Conservation (phyloP, 2,113 vertebrate genomes). For the Stercorarius parasiticus region DNA sequence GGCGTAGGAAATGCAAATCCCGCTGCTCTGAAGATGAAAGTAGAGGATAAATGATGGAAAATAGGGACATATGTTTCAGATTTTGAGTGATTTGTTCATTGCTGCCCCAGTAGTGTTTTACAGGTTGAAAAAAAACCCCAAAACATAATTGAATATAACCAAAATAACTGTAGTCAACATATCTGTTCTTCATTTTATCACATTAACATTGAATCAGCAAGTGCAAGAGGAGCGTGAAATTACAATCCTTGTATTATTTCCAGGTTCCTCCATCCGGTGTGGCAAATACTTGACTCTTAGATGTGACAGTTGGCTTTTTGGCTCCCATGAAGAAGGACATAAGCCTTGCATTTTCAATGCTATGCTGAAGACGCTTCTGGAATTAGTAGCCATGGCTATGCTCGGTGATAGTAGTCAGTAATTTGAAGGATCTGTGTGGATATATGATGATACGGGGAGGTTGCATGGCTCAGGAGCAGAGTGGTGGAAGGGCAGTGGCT, state of each 20-base stretch:
- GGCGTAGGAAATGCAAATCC: neutral
- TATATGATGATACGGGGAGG: accelerated
- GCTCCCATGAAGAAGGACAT: accelerated
- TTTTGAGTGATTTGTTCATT: neutral
- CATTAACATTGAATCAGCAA: neutral
- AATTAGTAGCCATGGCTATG: neutral
- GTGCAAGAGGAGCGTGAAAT: neutral
- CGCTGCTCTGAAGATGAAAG: neutral
- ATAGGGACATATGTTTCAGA: neutral
- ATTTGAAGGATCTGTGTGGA: neutral
- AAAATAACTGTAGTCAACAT: neutral
- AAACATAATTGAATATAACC: neutral
- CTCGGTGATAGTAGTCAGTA: no score
- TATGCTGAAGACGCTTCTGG: neutral
- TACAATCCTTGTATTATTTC: neutral
- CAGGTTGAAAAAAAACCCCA: neutral
- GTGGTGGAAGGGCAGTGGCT: neutral
- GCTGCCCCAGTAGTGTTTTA: neutral
- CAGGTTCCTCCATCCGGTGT: neutral
- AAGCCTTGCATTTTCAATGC: neutral
- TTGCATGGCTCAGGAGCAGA: neutral
- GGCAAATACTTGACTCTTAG: neutral
- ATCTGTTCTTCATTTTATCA: neutral
- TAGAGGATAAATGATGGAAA: neutral
- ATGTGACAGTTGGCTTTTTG: neutral